Percentiles rank a stretch among this genome's conserved stretches.
Conservation (phyloP, 2,113 vertebrate species). For the Nothoprocta pentlandii region DNA sequence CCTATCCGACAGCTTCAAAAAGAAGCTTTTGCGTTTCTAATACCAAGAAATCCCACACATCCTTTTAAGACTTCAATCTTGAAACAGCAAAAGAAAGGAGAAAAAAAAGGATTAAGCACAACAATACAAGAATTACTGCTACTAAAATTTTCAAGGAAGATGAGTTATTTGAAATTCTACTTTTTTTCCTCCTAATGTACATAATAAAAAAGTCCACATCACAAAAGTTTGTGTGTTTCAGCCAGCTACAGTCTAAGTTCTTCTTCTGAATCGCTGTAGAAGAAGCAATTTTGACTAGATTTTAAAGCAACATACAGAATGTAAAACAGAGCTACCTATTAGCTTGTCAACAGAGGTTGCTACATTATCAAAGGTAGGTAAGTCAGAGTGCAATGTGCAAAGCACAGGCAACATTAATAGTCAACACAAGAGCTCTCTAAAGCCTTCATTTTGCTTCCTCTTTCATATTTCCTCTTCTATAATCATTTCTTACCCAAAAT, state of each 20-base stretch:
- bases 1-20: no score
- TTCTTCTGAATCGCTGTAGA: not conserved
- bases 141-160: not conserved
- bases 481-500: not conserved
- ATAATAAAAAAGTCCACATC: not conserved
- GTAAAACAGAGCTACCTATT: not conserved
- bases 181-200: not conserved
- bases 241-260: not conserved
- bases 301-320: not conserved
- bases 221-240: not conserved
- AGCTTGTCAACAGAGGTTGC: not conserved
- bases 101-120: not conserved
- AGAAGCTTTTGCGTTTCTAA: no score
- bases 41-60: not conserved
- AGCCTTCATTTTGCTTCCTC: not conserved
- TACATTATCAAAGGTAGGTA: not conserved
- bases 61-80: not conserved
- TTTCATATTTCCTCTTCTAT: not conserved
- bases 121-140: not conserved
- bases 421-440: not conserved
- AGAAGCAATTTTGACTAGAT: not conserved
- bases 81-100: not conserved
- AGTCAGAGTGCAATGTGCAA: not conserved
- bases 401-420: not conserved
- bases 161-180: accelerated